Evolutionary conservation across 2,113 vertebrate genomes (phyloP), one percentile per base, ranked within the genome.

Genomic region (Brachypodius melanocephalos): DNA sequence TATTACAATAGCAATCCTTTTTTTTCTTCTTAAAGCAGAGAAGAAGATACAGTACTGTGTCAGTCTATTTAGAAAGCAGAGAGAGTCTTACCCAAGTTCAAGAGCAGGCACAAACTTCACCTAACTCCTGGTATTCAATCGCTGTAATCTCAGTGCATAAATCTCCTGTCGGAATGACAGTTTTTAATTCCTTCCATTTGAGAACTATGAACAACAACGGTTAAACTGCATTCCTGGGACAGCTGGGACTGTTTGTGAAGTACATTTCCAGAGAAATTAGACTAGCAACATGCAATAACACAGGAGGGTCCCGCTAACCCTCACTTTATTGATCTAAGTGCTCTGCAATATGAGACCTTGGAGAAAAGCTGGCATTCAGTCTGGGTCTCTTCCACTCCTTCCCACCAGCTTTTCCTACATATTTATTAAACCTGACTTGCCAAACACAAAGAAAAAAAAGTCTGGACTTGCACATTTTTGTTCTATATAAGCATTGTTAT

Each of bases 151-250:
- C 58, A 49, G 81, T 17, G 49, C 48, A 63, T 83, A 89, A 88
- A 91, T 90, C 89, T 83, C 59, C 1, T 3, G n/a, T 29, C 68
- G 69, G 59, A 94, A 93, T 74, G 43, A 75, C 61, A 61, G 67
- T 83, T 94, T 94, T 83, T 79, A 76, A 96, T 91, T 89, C 77
- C 69, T 91, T 92, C 42, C 87, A 88, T 89, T 48, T 0, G 3
- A 69, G 71, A 91, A 63, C 51, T 85, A 69, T 1, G 51, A 95
- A 83, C 58, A 81, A 72, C 62, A 88, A 94, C 26, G 32, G 87
- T 58, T 95, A 79, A 95, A 91, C 38, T 72, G 46, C 93, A 96
- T 96, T 96, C 95, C 82, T 85, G 67, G 59, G 81, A 95, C 94
- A 97, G 96, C 88, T 95, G 87, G 74, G 78, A 82, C 81, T 93